Conservation (phyloP, 2,888 invertebrate species). For the Pachycephus smyrnensis region DNA sequence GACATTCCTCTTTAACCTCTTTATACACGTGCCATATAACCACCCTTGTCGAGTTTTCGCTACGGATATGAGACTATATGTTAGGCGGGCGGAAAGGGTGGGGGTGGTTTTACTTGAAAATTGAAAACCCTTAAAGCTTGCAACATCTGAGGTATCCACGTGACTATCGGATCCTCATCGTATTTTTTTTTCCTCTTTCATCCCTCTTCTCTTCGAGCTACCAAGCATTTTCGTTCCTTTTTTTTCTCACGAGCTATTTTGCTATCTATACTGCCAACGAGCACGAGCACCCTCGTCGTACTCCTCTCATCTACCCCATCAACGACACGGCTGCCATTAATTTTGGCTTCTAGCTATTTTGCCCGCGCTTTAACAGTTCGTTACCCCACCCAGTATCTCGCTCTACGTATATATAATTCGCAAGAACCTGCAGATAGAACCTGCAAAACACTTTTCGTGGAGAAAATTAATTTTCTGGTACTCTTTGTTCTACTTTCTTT, state of each 20-base stretch:
- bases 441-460: neutral
- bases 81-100: neutral
- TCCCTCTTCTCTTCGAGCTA: neutral
- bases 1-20: neutral
- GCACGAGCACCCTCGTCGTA: neutral
- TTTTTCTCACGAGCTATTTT: neutral
- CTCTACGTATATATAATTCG: neutral
- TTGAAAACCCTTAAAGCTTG: neutral
- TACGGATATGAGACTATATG: neutral
- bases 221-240: neutral
- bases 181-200: neutral
- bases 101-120: neutral
- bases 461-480: neutral
- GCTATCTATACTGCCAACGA: neutral
- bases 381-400: neutral
- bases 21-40: neutral
- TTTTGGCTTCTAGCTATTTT: slow-evolving; percentile 31
- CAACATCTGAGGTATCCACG: neutral
- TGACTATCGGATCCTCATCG: neutral
- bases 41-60: neutral
- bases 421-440: neutral
- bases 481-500: neutral
- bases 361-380: slow-evolving; percentile 16
- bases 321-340: slow-evolving; percentile 29
- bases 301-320: neutral